phyloP scores from a whole-genome alignment of 2,113 vertebrate genomes.

The Perccottus glenii region DNA sequence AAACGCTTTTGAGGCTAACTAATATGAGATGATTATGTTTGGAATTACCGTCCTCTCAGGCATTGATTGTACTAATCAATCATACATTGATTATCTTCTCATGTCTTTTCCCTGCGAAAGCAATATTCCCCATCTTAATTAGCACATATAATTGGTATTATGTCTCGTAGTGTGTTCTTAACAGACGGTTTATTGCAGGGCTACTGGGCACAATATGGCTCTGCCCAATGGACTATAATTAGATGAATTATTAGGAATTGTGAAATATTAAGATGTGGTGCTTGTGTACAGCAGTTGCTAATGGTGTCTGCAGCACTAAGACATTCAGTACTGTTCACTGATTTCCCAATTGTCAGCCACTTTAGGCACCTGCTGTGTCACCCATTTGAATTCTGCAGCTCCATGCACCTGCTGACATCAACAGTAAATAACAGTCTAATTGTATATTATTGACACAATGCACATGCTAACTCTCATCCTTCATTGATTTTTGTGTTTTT shows the following conservation, averaged over 20 bases:
- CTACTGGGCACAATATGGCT: slow-evolving; percentile 1
- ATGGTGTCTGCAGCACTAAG: not conserved
- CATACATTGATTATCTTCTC: not conserved
- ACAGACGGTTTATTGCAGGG: not conserved
- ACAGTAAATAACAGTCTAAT: too few relatives aligned
- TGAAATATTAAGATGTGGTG: not conserved
- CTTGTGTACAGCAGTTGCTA: not conserved
- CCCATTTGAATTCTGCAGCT: too few relatives aligned
- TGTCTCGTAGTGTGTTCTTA: not conserved
- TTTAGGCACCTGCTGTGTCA: too few relatives aligned
- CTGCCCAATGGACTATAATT: not conserved
- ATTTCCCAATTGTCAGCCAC: too few relatives aligned
- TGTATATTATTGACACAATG: too few relatives aligned
- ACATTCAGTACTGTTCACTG: not conserved
- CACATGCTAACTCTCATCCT: too few relatives aligned
- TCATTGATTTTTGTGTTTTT: too few relatives aligned
- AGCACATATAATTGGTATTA: not conserved
- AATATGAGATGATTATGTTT: not conserved
- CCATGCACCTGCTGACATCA: too few relatives aligned
- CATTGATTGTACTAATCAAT: not conserved
- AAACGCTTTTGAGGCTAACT: not conserved
- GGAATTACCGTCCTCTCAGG: not conserved
- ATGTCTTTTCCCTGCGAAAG: too few relatives aligned
- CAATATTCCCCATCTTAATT: not conserved
- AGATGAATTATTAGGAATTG: not conserved